Conservation (phyloP, 2,113 vertebrate species). For the Rhabdornis inornatus region DNA sequence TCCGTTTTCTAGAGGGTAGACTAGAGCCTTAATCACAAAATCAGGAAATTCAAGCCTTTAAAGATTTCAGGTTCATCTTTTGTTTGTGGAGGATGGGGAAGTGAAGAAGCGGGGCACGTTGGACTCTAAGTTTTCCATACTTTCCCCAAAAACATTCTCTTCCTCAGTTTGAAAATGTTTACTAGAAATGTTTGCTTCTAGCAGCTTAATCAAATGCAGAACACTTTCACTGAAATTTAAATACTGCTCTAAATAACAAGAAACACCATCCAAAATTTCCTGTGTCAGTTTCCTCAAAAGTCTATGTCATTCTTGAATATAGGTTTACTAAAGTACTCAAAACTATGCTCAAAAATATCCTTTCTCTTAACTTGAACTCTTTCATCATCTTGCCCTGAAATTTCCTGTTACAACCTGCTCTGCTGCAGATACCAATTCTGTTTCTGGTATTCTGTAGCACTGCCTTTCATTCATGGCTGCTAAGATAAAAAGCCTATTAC, state of each 20-base stretch:
- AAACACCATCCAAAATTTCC: background rate
- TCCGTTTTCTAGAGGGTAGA: background rate
- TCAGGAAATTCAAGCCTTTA: background rate
- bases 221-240: background rate
- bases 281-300: background rate
- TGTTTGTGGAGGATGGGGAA: accelerated
- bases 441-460: background rate
- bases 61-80: background rate
- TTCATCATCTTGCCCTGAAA: background rate
- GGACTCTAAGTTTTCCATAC: background rate
- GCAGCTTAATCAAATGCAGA: background rate
- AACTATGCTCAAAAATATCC: background rate
- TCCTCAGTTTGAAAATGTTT: background rate
- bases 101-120: accelerated
- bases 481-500: background rate
- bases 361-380: background rate
- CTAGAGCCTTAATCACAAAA: background rate
- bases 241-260: background rate
- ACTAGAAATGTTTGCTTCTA: background rate
- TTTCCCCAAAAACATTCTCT: background rate
- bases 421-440: background rate
- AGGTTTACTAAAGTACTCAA: background rate
- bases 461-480: background rate
- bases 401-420: background rate
- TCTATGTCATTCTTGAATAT: background rate